Evolutionary conservation across 2,888 invertebrate species (phyloP).

Genomic region (Colletes collaris): DNA sequence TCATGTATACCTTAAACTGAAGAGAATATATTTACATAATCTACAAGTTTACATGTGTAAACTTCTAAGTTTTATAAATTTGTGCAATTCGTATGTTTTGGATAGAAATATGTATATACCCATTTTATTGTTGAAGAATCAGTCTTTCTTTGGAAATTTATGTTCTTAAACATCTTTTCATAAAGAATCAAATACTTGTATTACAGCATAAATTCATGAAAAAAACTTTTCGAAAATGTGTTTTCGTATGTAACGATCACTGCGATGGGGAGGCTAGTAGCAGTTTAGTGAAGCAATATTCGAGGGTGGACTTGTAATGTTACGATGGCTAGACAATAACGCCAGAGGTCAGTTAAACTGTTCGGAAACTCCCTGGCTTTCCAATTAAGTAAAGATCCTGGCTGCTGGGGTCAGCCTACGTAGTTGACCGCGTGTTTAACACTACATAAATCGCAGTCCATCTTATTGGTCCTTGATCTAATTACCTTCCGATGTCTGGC

Average conservation of each 20-base stretch:
- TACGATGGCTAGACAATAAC: constrained; percentile 73
- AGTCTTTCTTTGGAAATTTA: no score
- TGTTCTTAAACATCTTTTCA: no score
- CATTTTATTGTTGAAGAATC: no score
- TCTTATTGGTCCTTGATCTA: constrained; percentile 78
- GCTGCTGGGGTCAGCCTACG: constrained; percentile 74
- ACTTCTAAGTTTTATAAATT: no score
- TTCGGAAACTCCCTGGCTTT: constrained; percentile 82
- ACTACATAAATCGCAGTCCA: constrained; percentile 81
- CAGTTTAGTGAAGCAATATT: constrained; percentile 66
- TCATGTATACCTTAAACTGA: no score
- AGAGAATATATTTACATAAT: no score
- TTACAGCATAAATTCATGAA: no score
- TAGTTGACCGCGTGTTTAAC: constrained; percentile 81
- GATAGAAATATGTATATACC: no score
- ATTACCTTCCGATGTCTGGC: constrained; percentile 75
- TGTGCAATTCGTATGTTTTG: no score
- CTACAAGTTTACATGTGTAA: no score
- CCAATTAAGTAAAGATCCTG: constrained; percentile 82
- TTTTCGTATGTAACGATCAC: constrained; percentile 29
- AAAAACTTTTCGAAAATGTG: not conserved
- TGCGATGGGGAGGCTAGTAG: constrained; percentile 39
- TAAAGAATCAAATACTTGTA: no score
- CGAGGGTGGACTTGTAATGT: constrained; percentile 62
- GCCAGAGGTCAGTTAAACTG: constrained; percentile 82